A percentile compares a stretch with the other conserved stretches of the same genome.
Evolutionary conservation across 2,888 invertebrate species (phyloP).

Genomic region (Galeopsomyia nigrocyanea): DNA sequence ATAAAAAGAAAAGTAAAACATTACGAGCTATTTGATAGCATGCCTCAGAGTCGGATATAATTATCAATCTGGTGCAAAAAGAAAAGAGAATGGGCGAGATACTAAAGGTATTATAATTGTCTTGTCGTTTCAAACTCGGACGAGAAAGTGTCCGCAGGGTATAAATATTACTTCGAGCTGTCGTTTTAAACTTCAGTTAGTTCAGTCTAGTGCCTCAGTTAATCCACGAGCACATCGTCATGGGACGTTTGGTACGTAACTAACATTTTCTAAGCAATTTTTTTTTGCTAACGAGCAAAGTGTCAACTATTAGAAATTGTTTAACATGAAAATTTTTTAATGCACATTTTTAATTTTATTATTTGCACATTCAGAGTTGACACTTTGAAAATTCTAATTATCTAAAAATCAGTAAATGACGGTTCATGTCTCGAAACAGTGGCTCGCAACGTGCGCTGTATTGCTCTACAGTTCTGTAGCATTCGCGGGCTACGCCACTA

Average conservation of each 20-base stretch:
- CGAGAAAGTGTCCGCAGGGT: constrained; percentile 63
- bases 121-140: background rate
- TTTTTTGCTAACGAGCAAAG: constrained; percentile 14
- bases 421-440: too few relatives aligned
- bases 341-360: background rate
- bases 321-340: constrained; percentile 4
- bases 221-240: constrained; percentile 50
- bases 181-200: constrained; percentile 55
- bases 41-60: background rate
- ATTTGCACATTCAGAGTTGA: too few relatives aligned
- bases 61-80: background rate
- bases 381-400: too few relatives aligned
- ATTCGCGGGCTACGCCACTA: constrained; percentile 14
- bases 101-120: background rate
- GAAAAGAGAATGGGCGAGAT: constrained; percentile 27
- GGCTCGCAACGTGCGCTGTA: too few relatives aligned
- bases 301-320: constrained; percentile 14
- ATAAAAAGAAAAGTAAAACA: too few relatives aligned
- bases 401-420: too few relatives aligned
- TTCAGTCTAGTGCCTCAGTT: constrained; percentile 49
- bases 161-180: constrained; percentile 62
- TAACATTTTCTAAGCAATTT: constrained; percentile 1
- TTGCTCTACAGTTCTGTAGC: constrained; percentile 21
- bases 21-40: too few relatives aligned
- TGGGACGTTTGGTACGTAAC: constrained; percentile 59